phyloP scores from a whole-genome alignment of 1,140 invertebrate species.

The Eulimnadia texana region DNA sequence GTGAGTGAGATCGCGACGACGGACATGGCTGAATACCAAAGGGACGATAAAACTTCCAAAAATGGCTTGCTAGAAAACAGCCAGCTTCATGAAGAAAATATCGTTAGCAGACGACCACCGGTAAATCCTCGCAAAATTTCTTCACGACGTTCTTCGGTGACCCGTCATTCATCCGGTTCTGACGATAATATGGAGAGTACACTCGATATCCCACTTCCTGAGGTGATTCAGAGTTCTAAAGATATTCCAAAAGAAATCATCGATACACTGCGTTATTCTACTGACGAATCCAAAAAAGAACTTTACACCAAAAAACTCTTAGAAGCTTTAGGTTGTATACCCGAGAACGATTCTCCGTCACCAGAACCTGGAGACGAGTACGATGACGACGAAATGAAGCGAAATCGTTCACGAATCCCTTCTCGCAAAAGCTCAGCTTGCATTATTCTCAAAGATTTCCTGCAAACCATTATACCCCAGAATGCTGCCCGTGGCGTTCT shows the following conservation, averaged over 20 bases:
- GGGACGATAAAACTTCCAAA: background rate
- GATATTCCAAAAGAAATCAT: conserved; percentile 11
- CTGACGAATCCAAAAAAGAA: conserved; percentile 14
- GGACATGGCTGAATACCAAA: background rate
- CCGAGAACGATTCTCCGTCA: background rate
- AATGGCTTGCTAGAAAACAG: background rate
- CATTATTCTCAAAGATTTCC: conserved; percentile 54
- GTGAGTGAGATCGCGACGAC: background rate
- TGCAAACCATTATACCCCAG: conserved; percentile 59
- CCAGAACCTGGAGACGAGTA: conserved; percentile 18
- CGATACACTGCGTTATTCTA: conserved; percentile 14
- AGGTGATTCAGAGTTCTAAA: conserved; percentile 8
- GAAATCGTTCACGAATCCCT: conserved; percentile 17
- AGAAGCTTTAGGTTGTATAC: background rate
- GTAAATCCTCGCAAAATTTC: conserved; percentile 1
- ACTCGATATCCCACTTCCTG: background rate
- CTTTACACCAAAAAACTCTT: conserved; percentile 8
- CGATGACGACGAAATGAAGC: conserved; percentile 17
- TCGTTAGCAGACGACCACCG: background rate
- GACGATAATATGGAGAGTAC: background rate
- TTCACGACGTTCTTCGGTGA: background rate
- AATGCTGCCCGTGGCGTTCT: conserved; percentile 54
- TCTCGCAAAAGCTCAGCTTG: conserved; percentile 21
- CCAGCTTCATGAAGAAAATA: background rate
- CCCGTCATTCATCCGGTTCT: background rate